phyloP scores from a whole-genome alignment of 2,888 invertebrate species.

The Nomada fabriciana region DNA sequence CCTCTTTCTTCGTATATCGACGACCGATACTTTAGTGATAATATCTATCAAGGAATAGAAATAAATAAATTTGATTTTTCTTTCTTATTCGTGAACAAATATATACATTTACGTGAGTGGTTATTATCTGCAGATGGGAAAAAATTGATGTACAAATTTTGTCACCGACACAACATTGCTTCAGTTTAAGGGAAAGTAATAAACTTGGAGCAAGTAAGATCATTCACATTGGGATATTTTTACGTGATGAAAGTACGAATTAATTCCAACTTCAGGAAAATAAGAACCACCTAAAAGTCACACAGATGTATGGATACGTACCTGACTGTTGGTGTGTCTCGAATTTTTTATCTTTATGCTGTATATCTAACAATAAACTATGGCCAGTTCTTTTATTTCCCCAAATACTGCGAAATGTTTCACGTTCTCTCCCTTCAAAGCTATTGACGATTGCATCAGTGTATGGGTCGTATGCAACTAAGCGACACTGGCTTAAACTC shows the following conservation, averaged over 20 bases:
- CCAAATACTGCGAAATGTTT: constrained; percentile 81
- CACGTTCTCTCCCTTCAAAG: constrained; percentile 87
- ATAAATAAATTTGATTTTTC: not conserved
- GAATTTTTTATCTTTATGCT: constrained; percentile 87
- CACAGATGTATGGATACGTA: constrained; percentile 62
- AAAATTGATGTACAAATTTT: no score
- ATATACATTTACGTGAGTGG: not conserved
- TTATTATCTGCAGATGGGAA: no score
- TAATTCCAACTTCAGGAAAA: no score
- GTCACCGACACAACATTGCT: not conserved
- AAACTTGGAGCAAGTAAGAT: no score
- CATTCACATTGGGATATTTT: no score
- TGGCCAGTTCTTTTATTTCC: constrained; percentile 68
- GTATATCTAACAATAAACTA: constrained; percentile 89
- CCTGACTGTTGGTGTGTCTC: constrained; percentile 88
- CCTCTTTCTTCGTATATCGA: constrained; percentile 87
- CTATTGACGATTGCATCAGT: constrained; percentile 89
- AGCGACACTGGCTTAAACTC: constrained; percentile 88
- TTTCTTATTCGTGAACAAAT: not conserved
- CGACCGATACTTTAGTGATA: constrained; percentile 87
- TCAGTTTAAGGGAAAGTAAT: no score
- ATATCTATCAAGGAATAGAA: constrained; percentile 83
- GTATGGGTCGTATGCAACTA: constrained; percentile 89
- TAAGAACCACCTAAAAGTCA: no score
- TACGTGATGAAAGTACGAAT: no score